A percentile compares a stretch with the other conserved stretches of the same genome.
These are phyloP conservation scores for Gymnocephalus cernua DNA, from an alignment of 2,113 vertebrate species.

Conservation along the genomic window DNA sequence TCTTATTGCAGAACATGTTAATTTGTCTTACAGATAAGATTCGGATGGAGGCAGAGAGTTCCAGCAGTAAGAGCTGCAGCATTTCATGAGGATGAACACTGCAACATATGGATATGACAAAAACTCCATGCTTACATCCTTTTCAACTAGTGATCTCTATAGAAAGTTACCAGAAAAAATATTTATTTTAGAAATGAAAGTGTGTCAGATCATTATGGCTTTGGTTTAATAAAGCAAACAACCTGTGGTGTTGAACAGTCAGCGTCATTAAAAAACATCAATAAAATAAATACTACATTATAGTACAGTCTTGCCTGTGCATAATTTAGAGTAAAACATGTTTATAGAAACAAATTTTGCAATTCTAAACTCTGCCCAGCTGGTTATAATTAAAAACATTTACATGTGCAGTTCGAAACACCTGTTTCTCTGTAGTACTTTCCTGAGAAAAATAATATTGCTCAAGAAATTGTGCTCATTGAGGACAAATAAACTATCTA, in stretches of 20 bases:
- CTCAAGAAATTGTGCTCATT: neutral
- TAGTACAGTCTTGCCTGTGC: constrained; percentile 17
- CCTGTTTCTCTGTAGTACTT: neutral
- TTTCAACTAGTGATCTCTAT: constrained; percentile 11
- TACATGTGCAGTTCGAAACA: constrained; percentile 15
- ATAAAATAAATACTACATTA: constrained; percentile 22
- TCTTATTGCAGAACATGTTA: neutral
- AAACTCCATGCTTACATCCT: neutral
- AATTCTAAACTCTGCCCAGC: constrained; percentile 15
- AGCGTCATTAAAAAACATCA: constrained; percentile 20
- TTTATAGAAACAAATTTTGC: constrained; percentile 41
- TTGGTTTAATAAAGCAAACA: constrained; percentile 37
- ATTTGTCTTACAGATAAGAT: constrained; percentile 87
- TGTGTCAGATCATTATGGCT: constrained; percentile 42
- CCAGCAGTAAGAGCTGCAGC: constrained; percentile 83
- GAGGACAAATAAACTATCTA: no score
- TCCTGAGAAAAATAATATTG: constrained; percentile 19
- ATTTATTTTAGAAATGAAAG: constrained; percentile 60
- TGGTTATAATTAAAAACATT: constrained; percentile 26
- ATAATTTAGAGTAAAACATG: constrained; percentile 59
- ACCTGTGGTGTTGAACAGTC: neutral
- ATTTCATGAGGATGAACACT: constrained; percentile 82
- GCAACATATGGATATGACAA: neutral
- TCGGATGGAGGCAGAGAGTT: constrained; percentile 73
- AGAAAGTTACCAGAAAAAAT: constrained; percentile 32